Evolutionary conservation across 2,113 vertebrate species (phyloP), one percentile per base, ranked within the genome.

Genomic region (Hypomesus transpacificus): DNA sequence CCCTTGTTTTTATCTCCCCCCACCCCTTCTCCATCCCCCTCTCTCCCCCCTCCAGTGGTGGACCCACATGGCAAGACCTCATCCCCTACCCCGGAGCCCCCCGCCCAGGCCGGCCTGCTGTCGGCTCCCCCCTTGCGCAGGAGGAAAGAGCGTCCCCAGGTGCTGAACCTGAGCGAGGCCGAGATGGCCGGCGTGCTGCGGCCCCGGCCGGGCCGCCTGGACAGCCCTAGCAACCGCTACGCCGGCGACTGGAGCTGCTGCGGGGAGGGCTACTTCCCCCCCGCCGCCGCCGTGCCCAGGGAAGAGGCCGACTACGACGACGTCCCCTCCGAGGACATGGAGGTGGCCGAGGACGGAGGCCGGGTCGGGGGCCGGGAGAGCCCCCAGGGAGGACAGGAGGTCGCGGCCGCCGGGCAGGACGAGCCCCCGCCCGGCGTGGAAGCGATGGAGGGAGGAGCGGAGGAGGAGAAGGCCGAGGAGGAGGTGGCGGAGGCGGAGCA

Each of bases 191-290:
- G 94, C 0, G 90, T 98, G 14, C 90, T 97, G 63, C 91, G 97
- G 53, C 93, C 95, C 2, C 89, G 92, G 66, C 91, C 92, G 0
- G 93, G 93, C 0, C 92, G 94, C 0, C 80, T 99, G 14, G 96
- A 98, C 87, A 98, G 97, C 80, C 96, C 96, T 0, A 98, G 97
- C 88, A 99, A 99, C 89, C 96, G 97, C 71, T 98, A 99, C 0
- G 97, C 97, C 0, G 96, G 96, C 17, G 97, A 98, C 90, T 99
- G 97, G 97, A 98, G 95, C 64, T 68, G 92, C 56, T 98, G 96
- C 18, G 93, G 93, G 20, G 94, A 96, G 60, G 92, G 78, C 72
- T 98, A 98, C 85, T 91, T 95, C 75, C 66, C 91, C 0, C 66
- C 91, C 0, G 77, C 85, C 0, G 87, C 82, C 50, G 91, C 87